Evolutionary conservation across 2,888 invertebrate genomes (phyloP), one percentile per base, ranked within the genome.

Genomic region (Eubasilissa splendida): DNA sequence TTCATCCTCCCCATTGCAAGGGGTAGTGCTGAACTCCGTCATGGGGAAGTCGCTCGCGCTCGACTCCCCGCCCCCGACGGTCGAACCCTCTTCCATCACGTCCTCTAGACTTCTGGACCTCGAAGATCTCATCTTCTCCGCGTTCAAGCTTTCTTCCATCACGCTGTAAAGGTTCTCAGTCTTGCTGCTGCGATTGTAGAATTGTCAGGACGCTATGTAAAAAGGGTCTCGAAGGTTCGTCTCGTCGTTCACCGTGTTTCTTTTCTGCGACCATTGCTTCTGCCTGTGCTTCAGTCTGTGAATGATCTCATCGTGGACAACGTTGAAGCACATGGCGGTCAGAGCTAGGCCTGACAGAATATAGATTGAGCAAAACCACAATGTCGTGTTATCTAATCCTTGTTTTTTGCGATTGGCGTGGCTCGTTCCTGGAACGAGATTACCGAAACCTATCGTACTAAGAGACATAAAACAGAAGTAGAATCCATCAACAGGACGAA

Each of bases 401-500:
- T 89, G 90, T 1, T 90, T 90, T 80, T 89, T 90, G 81, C 87
- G 90, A 12, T 82, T 60, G 4, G 78, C 60, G 53, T 82, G 79
- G 7, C 76, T 59, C 87, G 92, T 92, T 53, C 96, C 96, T 75
- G 96, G 96, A 84, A 96, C 92, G 89, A 96, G 93, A 86, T 96
- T 96, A 82, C 96, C 96, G 85, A 97, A 97, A 54, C 97, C 97
- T 86, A 96, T 97, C 14, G 97, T 97, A 86, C 96, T 97, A 86
- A 98, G 91, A 85, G 97, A 96, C 94, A 98, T 97, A 88, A 98
- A 98, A 89, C 97, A 98, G 89, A 98, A 98, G 89, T 96, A 98
- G 86, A 97, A 94, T 83, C 96, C 96, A 87, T 98, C 97, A 85
- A 99, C 90, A 83, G 96, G 93, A 85, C 94, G 92, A 96, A 98